Evolutionary conservation across 2,888 invertebrate species (phyloP).

Genomic region (Malthinus flaveolus): DNA sequence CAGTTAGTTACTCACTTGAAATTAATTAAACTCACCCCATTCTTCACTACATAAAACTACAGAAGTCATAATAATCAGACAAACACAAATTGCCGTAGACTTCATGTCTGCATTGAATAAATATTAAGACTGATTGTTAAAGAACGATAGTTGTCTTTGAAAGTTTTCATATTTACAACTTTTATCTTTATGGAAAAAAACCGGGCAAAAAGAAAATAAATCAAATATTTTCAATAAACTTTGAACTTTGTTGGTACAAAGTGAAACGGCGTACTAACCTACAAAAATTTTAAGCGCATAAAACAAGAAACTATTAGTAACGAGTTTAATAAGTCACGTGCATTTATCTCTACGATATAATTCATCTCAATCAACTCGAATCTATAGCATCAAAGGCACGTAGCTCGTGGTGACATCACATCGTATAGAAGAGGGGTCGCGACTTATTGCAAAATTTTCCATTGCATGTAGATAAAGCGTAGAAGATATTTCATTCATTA

Average conservation of each 20-base stretch:
- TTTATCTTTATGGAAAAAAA: constrained; percentile 25
- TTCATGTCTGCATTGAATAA: constrained; percentile 20
- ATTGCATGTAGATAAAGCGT: neutral
- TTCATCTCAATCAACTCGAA: constrained; percentile 19
- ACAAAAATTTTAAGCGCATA: constrained; percentile 17
- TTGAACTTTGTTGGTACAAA: constrained; percentile 17
- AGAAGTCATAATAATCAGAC: constrained; percentile 1
- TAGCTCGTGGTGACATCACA: constrained; percentile 8
- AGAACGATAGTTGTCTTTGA: constrained; percentile 16
- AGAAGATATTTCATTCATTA: constrained; percentile 3
- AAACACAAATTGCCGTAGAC: constrained; percentile 8
- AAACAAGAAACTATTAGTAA: neutral
- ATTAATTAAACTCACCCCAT: constrained; percentile 16
- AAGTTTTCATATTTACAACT: constrained; percentile 25
- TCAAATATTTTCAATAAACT: constrained; percentile 14
- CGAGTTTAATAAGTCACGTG: neutral
- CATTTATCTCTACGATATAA: constrained; percentile 8
- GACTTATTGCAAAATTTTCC: constrained; percentile 13
- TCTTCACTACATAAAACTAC: constrained; percentile 7
- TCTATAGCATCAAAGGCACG: constrained; percentile 8
- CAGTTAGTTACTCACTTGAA: neutral
- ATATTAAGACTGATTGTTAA: constrained; percentile 23
- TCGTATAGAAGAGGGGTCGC: constrained; percentile 3
- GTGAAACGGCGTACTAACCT: constrained; percentile 13
- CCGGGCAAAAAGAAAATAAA: constrained; percentile 18